These are phyloP conservation scores for Cylloceria caligata DNA, from an alignment of 2,888 invertebrate genomes.

Conservation along the genomic window DNA sequence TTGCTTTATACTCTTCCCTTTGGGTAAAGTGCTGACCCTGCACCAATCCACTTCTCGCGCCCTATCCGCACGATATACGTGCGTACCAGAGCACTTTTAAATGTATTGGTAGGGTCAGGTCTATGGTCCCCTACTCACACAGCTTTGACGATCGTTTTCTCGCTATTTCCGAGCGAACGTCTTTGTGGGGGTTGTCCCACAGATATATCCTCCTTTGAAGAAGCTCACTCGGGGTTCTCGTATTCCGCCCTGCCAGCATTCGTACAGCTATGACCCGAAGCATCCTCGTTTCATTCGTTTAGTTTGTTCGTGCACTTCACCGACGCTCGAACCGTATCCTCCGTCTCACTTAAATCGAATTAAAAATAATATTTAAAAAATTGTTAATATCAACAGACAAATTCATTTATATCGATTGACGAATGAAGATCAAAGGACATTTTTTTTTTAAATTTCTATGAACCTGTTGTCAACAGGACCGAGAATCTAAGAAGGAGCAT, in stretches of 20 bases:
- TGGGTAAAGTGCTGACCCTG: conserved; percentile 58
- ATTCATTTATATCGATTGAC: background rate
- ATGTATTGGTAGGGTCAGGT: conserved; percentile 57
- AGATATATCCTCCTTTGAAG: conserved; percentile 72
- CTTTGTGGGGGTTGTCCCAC: conserved; percentile 74
- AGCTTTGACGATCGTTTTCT: conserved; percentile 30
- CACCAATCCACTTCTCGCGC: conserved; percentile 34
- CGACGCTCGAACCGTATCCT: conserved; percentile 28
- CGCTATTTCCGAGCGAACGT: conserved; percentile 70
- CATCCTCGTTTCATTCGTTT: conserved; percentile 49
- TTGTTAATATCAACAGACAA: background rate
- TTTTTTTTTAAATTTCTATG: background rate
- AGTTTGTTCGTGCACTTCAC: conserved; percentile 54
- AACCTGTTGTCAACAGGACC: conserved; percentile 23
- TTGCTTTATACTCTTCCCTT: conserved; percentile 53
- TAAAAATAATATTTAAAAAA: background rate
- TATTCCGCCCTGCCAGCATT: conserved; percentile 71
- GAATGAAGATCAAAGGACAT: conserved; percentile 2
- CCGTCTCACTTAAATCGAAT: background rate
- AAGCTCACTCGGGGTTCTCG: conserved; percentile 69
- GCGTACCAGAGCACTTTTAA: background rate
- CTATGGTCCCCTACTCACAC: conserved; percentile 56
- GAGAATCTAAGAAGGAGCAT: conserved; percentile 1
- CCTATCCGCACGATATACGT: background rate
- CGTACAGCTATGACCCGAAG: conserved; percentile 23